Conservation (phyloP, 2,113 vertebrate species). For the Gobiocypris rarus region DNA sequence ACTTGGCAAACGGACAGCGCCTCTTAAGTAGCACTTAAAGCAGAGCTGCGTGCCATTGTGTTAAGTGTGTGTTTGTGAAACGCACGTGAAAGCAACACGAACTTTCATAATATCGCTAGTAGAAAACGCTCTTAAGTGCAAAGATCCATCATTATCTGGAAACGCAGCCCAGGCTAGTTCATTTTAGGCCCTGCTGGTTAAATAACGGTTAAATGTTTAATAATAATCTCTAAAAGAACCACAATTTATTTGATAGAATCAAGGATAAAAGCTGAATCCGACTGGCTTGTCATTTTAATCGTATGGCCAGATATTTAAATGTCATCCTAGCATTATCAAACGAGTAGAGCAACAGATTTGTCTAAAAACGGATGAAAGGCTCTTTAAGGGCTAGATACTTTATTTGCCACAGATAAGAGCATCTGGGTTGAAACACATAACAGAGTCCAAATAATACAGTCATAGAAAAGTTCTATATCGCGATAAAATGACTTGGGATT, state of each 20-base stretch:
- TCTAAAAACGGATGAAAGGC: background rate
- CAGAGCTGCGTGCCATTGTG: too few species aligned
- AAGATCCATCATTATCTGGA: too few species aligned
- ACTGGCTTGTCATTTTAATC: slow-evolving; percentile 63
- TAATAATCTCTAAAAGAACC: too few species aligned
- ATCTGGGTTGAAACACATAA: background rate
- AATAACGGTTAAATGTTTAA: too few species aligned
- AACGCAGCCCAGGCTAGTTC: too few species aligned
- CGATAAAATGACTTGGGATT: background rate
- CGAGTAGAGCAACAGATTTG: slow-evolving; percentile 61
- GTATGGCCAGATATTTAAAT: slow-evolving; percentile 61
- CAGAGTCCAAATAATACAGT: background rate
- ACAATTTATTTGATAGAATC: slow-evolving; percentile 41
- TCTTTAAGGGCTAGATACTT: background rate
- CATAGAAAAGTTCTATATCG: background rate
- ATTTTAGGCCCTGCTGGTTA: too few species aligned
- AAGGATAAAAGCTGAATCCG: slow-evolving; percentile 32
- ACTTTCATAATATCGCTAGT: too few species aligned
- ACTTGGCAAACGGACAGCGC: too few species aligned
- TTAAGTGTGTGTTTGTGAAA: too few species aligned
- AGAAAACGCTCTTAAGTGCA: too few species aligned
- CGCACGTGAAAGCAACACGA: too few species aligned
- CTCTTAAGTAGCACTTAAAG: too few species aligned
- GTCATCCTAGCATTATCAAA: slow-evolving; percentile 64
- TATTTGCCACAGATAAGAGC: background rate